These are phyloP conservation scores for Drosophila littoralis DNA, from an alignment of 1,140 invertebrate genomes.

Conservation along the genomic window DNA sequence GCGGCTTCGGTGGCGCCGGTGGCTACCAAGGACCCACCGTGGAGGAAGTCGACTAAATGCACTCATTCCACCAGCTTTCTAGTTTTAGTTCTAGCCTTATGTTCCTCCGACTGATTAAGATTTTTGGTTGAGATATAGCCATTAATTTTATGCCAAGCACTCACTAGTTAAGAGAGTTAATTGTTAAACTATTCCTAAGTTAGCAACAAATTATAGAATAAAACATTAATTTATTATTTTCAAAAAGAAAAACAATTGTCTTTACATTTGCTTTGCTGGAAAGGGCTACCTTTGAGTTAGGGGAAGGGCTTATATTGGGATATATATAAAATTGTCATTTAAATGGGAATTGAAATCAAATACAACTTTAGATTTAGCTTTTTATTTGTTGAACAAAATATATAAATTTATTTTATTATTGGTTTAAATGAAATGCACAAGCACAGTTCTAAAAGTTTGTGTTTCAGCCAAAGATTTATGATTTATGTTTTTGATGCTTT, in stretches of 20 bases:
- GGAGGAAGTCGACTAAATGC: constrained; percentile 89
- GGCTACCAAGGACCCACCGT: constrained; percentile 86
- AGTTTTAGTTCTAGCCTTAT: constrained; percentile 2
- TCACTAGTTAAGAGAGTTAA: neutral
- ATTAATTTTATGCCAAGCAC: neutral
- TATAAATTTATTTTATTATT: constrained; percentile 15
- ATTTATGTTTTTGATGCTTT: constrained; percentile 34
- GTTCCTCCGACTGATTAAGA: constrained; percentile 16
- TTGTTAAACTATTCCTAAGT: constrained; percentile 37
- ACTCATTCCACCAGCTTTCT: constrained; percentile 7
- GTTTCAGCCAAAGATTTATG: constrained; percentile 20
- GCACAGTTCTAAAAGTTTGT: neutral
- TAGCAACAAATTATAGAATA: constrained; percentile 41
- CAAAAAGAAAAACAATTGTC: constrained; percentile 6
- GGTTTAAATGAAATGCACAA: neutral
- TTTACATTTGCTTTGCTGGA: neutral
- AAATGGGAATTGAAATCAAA: no score
- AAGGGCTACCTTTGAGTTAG: neutral
- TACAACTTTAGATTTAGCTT: neutral
- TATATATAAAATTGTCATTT: no score
- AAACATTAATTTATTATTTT: constrained; percentile 24
- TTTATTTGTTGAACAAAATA: constrained; percentile 49
- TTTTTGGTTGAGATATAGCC: constrained; percentile 13
- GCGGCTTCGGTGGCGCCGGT: constrained; percentile 82
- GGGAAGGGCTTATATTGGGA: no score